These are phyloP conservation scores for Halcyon badia DNA, from an alignment of 2,797 vertebrate species.

Conservation along the genomic window DNA sequence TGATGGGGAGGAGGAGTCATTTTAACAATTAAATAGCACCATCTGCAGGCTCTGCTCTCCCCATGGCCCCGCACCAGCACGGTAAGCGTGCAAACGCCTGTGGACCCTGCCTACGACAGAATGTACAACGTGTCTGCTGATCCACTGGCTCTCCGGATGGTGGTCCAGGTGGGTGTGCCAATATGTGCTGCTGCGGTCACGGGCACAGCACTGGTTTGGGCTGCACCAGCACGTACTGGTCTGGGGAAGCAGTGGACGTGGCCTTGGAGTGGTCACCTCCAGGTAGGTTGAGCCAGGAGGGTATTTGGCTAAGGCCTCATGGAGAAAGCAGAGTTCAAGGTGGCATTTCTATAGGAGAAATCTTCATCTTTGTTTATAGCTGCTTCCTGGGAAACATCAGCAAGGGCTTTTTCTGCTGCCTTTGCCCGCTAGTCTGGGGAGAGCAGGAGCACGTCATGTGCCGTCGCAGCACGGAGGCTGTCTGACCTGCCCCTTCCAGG, in stretches of 20 bases:
- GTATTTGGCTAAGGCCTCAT: not conserved
- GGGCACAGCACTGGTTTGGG: rapidly evolving
- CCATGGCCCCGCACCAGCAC: rapidly evolving
- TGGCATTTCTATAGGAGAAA: not conserved
- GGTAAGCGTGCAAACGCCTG: rapidly evolving
- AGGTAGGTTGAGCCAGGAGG: not conserved
- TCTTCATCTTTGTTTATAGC: not conserved
- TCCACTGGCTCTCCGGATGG: rapidly evolving
- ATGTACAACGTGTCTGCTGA: rapidly evolving
- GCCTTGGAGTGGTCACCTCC: not conserved
- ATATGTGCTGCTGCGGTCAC: rapidly evolving
- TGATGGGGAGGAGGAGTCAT: not conserved
- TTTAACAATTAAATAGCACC: conserved; percentile 52
- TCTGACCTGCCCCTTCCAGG: not conserved
- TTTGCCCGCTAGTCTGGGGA: not conserved
- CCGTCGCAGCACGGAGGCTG: rapidly evolving
- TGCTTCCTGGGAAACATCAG: rapidly evolving
- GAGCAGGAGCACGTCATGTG: rapidly evolving
- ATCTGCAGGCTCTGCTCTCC: not conserved
- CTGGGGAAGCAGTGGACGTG: not conserved
- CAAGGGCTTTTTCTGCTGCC: not conserved
- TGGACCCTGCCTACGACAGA: rapidly evolving
- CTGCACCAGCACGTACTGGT: too few relatives aligned
- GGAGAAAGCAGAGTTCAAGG: not conserved
- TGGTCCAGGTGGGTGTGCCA: rapidly evolving